Evolutionary conservation across 2,888 invertebrate species (phyloP).

Genomic region (Panzeria rudis): DNA sequence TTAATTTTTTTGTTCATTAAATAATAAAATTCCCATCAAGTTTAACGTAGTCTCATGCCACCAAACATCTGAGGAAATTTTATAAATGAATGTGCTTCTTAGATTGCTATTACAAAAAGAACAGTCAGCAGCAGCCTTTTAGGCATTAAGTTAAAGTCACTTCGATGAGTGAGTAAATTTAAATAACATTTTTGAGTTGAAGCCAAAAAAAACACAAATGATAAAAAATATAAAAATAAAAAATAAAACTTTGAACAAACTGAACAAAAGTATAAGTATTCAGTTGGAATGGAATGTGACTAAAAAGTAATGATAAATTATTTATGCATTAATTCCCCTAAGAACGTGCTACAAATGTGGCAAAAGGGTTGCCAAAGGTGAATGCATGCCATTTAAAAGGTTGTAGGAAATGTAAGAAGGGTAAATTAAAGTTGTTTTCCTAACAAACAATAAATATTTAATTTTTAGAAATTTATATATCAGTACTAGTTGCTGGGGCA

Average conservation of each 20-base stretch:
- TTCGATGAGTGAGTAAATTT: constrained; percentile 44
- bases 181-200: constrained; percentile 50
- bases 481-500: no score
- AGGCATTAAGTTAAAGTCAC: constrained; percentile 31
- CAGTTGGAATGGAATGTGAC: constrained; percentile 47
- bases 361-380: constrained; percentile 25
- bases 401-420: neutral
- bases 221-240: neutral
- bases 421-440: neutral
- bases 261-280: constrained; percentile 25
- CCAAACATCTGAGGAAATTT: neutral
- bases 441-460: neutral
- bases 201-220: constrained; percentile 62
- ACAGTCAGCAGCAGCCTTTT: constrained; percentile 19
- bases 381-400: neutral
- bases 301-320: constrained; percentile 51
- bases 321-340: constrained; percentile 58
- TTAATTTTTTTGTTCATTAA: constrained; percentile 74
- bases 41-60: constrained; percentile 41
- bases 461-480: no score
- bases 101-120: constrained; percentile 1
- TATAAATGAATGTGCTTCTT: neutral
- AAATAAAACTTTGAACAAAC: constrained; percentile 33
- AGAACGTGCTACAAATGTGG: constrained; percentile 31
- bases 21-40: constrained; percentile 75